Conservation (phyloP, 2,888 invertebrate species). For the Leucania comma region DNA sequence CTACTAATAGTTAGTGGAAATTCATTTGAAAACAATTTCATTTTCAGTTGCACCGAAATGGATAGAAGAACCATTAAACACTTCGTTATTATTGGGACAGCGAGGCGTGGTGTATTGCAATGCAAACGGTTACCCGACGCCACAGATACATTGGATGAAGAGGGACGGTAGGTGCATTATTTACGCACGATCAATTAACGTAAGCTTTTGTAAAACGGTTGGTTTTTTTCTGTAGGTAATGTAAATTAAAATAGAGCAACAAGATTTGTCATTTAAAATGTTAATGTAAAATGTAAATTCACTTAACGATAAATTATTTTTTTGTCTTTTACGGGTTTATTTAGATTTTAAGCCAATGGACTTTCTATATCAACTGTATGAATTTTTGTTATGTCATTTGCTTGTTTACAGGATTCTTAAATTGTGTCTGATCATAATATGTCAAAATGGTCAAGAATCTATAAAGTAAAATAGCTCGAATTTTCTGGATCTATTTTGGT, state of each 20-base stretch:
- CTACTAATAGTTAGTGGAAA: background rate
- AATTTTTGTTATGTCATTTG: too few species aligned
- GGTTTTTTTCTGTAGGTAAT: background rate
- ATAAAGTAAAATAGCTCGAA: too few species aligned
- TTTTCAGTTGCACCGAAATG: slow-evolving; percentile 94
- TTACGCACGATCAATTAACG: slow-evolving; percentile 30
- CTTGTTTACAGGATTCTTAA: too few species aligned
- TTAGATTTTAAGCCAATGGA: too few species aligned
- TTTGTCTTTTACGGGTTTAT: background rate
- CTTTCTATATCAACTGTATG: too few species aligned
- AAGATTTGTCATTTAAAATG: background rate
- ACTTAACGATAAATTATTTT: background rate
- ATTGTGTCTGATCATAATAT: too few species aligned
- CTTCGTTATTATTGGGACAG: slow-evolving; percentile 93
- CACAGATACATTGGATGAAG: slow-evolving; percentile 94
- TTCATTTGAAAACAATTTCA: background rate
- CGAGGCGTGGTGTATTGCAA: slow-evolving; percentile 94
- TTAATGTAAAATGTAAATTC: too few species aligned
- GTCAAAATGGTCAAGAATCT: too few species aligned
- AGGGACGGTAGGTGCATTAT: slow-evolving; percentile 90
- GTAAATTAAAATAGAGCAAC: background rate
- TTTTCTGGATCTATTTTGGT: too few species aligned
- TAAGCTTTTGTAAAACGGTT: slow-evolving; percentile 5
- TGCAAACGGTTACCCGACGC: slow-evolving; percentile 95
- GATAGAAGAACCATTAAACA: slow-evolving; percentile 94